Base-by-base conservation (phyloP, 2,797 vertebrate genomes). In the Peromyscus eremicus region DNA sequence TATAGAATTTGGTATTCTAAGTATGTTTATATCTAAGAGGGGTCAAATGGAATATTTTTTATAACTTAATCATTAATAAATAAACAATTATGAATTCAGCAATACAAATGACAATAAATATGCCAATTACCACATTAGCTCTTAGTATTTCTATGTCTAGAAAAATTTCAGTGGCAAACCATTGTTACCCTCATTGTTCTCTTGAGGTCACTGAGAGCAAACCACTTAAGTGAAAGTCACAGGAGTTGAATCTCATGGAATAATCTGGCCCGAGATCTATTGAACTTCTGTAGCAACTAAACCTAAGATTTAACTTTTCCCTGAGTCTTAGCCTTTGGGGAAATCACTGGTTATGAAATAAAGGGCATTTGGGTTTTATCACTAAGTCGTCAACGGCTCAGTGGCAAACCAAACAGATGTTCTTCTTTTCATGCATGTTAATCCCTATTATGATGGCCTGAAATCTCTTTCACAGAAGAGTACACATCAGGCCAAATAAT, bases 241-340 rank as follows among this genome's bases (percentile, higher is more conserved):
- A 70, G 32, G 79, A 19, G 40, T 12, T 91, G 19, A 79, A 32
- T 7, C 25, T 34, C 6, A 6, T 21, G 37, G 14, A 64, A 70
- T 66, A 49, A 95, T 92, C 77, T 80, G 55, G 85, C 32, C 46
- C 60, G 46, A 77, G 10, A 66, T 92, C 64, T 91, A n/a, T 68
- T 76, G 43, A 55, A 5, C 13, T 85, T 23, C 27, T 57, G 21
- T 27, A 80, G 80, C n/a, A 95, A 93, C 85, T 87, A 64, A 92
- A 46, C 60, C 62, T 81, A 85, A 92, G 71, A 93, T 88, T 94
- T 90, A 91, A 85, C 9, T 79, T 90, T 83, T 17, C 49, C 83
- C 10, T 34, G 14, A 92, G 19, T 92, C 13, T 52, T 60, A 52
- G 71, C 40, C 80, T 60, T 92, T 32, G 52, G 71, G 81, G 40